A percentile compares a stretch with the other conserved stretches of the same genome.
Conservation (phyloP, 1,140 invertebrate genomes). For the Panonychus citri region DNA sequence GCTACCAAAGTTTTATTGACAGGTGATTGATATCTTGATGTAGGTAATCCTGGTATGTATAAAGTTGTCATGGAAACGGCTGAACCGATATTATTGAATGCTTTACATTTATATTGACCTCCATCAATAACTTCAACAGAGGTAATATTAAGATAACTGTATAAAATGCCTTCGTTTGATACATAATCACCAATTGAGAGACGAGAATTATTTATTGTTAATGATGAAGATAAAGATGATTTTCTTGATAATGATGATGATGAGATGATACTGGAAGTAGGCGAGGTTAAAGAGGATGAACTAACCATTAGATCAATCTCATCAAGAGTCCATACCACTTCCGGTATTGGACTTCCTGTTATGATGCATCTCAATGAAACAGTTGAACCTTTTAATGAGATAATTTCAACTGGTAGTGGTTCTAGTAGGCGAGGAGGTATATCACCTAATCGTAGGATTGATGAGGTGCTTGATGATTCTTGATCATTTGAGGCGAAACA, state of each 20-base stretch:
- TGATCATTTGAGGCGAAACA: slow-evolving; percentile 22
- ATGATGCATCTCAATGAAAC: slow-evolving; percentile 50
- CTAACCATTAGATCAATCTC: slow-evolving; percentile 22
- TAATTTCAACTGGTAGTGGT: slow-evolving; percentile 52
- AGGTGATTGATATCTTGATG: slow-evolving; percentile 39
- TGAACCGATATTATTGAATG: slow-evolving; percentile 50
- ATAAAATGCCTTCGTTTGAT: slow-evolving; percentile 68
- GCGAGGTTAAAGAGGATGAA: too few relatives aligned
- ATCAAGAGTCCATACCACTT: slow-evolving; percentile 81
- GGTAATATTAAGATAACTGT: slow-evolving; percentile 77
- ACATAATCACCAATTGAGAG: slow-evolving; percentile 55
- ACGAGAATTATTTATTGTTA: slow-evolving; percentile 4
- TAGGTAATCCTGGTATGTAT: slow-evolving; percentile 63
- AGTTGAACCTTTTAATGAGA: slow-evolving; percentile 49
- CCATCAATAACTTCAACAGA: slow-evolving; percentile 22
- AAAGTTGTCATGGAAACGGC: slow-evolving; percentile 54
- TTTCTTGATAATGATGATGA: too few relatives aligned
- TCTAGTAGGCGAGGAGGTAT: slow-evolving; percentile 54
- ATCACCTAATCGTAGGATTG: slow-evolving; percentile 33
- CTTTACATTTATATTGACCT: slow-evolving; percentile 49
- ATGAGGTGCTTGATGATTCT: slow-evolving; percentile 20
- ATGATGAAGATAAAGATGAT: too few relatives aligned
- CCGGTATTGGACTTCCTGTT: slow-evolving; percentile 76
- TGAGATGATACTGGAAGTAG: too few relatives aligned
- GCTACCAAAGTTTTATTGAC: slow-evolving; percentile 25